phyloP scores from a whole-genome alignment of 1,140 invertebrate species.

The Stenopsyche tienmushanensis region DNA sequence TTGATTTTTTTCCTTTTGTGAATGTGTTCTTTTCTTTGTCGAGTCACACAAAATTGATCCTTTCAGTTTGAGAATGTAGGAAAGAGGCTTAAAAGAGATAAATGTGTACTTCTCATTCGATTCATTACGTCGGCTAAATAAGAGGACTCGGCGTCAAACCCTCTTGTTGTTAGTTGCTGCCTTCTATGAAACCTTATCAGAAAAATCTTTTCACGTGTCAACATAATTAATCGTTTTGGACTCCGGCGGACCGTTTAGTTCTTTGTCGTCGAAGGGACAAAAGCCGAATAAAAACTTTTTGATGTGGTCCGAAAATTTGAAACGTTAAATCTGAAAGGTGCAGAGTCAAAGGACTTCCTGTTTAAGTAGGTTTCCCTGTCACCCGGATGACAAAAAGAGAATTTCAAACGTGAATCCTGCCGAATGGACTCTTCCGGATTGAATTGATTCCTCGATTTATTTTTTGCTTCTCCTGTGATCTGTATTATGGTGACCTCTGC shows the following conservation, averaged over 20 bases:
- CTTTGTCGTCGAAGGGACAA: not conserved
- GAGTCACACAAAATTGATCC: too few relatives aligned
- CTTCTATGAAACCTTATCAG: not conserved
- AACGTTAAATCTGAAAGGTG: conserved; percentile 2
- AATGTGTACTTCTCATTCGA: too few relatives aligned
- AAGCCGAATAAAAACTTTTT: not conserved
- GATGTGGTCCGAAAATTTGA: not conserved
- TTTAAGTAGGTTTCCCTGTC: conserved; percentile 23
- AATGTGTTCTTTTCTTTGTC: too few relatives aligned
- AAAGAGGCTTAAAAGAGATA: too few relatives aligned
- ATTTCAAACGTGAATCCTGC: conserved; percentile 10
- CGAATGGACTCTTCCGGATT: conserved; percentile 1
- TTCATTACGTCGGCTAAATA: too few relatives aligned
- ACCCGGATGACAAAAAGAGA: conserved; percentile 19
- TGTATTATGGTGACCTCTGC: too few relatives aligned
- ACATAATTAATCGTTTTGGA: not conserved
- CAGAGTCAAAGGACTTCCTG: conserved; percentile 19
- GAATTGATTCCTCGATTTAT: conserved; percentile 10
- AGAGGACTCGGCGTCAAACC: too few relatives aligned
- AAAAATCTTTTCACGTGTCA: not conserved
- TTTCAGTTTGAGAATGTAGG: too few relatives aligned
- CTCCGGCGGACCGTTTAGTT: not conserved
- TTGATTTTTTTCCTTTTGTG: too few relatives aligned
- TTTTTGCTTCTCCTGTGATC: conserved; percentile 17
- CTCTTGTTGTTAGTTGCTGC: too few relatives aligned